phyloP scores from a whole-genome alignment of 2,888 invertebrate genomes.

The Acronicta psi region DNA sequence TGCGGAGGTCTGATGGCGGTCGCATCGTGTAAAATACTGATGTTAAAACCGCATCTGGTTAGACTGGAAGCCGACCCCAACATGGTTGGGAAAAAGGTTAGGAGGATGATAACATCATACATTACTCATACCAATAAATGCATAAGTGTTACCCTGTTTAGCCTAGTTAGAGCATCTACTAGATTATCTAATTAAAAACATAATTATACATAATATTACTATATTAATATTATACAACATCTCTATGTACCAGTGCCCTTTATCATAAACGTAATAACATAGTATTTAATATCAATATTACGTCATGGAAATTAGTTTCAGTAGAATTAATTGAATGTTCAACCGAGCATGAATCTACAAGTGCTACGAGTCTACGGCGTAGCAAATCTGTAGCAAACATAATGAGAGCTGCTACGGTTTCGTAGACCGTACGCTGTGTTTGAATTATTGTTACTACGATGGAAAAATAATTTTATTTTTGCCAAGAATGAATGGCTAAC shows the following conservation, averaged over 20 bases:
- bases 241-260: conserved; percentile 2
- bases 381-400: conserved; percentile 50
- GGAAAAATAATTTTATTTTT: conserved; percentile 4
- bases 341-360: conserved; percentile 51
- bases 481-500: too few species aligned
- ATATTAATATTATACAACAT: not conserved
- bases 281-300: conserved; percentile 50
- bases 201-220: not conserved
- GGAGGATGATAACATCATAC: too few species aligned
- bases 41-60: too few species aligned
- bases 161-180: too few species aligned
- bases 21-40: too few species aligned
- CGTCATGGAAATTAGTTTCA: conserved; percentile 48
- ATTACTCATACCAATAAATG: too few species aligned
- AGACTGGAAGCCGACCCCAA: too few species aligned
- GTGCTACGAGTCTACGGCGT: conserved; percentile 64
- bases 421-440: conserved; percentile 24
- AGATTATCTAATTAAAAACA: too few species aligned
- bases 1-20: too few species aligned
- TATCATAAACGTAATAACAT: conserved; percentile 29
- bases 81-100: too few species aligned
- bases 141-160: too few species aligned
- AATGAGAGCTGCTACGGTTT: conserved; percentile 31
- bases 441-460: conserved; percentile 18
- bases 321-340: conserved; percentile 54